These are phyloP conservation scores for Sipha maydis DNA, from an alignment of 2,888 invertebrate species.

Conservation along the genomic window DNA sequence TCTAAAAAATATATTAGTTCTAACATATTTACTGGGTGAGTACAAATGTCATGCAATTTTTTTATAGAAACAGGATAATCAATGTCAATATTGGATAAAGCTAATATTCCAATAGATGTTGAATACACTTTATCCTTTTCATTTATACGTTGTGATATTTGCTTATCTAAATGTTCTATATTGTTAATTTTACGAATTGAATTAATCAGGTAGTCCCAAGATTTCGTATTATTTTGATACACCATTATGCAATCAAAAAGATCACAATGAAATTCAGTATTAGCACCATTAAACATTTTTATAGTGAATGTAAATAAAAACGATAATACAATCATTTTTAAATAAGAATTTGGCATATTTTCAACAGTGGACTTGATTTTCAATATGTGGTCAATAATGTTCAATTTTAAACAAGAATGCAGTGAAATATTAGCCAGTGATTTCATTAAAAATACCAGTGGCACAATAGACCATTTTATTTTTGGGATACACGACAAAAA, in stretches of 20 bases:
- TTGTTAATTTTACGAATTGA: slow-evolving; percentile 12
- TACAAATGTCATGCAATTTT: slow-evolving; percentile 24
- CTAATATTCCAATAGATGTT: slow-evolving; percentile 40
- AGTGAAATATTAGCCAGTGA: slow-evolving; percentile 39
- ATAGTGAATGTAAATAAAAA: slow-evolving; percentile 44
- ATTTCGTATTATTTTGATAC: slow-evolving; percentile 15
- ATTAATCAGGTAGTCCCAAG: slow-evolving; percentile 31
- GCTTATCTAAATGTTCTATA: slow-evolving; percentile 10
- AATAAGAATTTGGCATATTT: slow-evolving; percentile 44
- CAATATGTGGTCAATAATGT: slow-evolving; percentile 14
- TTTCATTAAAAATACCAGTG: slow-evolving; percentile 43
- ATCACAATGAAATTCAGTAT: slow-evolving; percentile 25
- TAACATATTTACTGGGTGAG: not conserved
- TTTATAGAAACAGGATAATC: not conserved
- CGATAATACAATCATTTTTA: slow-evolving; percentile 23
- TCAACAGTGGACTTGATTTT: slow-evolving; percentile 23
- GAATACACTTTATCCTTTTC: slow-evolving; percentile 23
- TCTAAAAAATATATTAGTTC: slow-evolving; percentile 14
- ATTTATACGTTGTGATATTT: slow-evolving; percentile 15
- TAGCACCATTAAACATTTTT: not conserved
- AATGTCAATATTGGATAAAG: not conserved
- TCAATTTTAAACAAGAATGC: not conserved
- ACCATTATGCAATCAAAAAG: slow-evolving; percentile 42
- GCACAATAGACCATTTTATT: slow-evolving; percentile 50
- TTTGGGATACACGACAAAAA: slow-evolving; percentile 38